These are phyloP conservation scores for Rutilus rutilus DNA, from an alignment of 2,113 vertebrate species.

Conservation along the genomic window DNA sequence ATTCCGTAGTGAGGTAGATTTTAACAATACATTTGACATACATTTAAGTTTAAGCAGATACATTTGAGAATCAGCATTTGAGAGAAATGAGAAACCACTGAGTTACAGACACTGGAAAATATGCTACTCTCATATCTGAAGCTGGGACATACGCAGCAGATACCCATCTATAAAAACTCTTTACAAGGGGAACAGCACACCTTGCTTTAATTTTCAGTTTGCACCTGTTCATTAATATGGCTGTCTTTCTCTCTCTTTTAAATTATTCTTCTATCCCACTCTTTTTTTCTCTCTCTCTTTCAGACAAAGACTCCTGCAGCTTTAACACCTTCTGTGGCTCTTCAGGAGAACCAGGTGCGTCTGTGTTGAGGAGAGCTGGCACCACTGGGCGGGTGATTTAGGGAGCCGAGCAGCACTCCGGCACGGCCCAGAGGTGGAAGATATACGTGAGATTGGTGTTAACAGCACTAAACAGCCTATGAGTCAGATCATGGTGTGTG, in stretches of 20 bases:
- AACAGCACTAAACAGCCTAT: conserved; percentile 22
- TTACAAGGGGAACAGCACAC: conserved; percentile 58
- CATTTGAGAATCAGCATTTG: not conserved
- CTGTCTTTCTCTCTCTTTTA: conserved; percentile 45
- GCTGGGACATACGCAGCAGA: conserved; percentile 59
- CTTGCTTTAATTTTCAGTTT: conserved; percentile 65
- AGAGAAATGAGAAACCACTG: not conserved
- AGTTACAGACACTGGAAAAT: conserved; percentile 11
- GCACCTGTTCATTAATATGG: conserved; percentile 70
- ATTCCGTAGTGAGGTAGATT: not conserved
- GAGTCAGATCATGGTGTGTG: conserved; percentile 34
- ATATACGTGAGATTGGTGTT: conserved; percentile 14
- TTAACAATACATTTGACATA: not conserved
- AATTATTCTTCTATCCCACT: conserved; percentile 33
- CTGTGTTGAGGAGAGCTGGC: conserved; percentile 26
- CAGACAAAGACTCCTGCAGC: conserved; percentile 65
- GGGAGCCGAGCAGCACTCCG: conserved; percentile 32
- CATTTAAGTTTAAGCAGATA: not conserved
- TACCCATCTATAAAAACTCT: conserved; percentile 60
- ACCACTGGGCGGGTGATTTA: conserved; percentile 20
- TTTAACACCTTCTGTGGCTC: conserved; percentile 72
- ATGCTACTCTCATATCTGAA: conserved; percentile 13
- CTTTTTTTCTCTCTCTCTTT: conserved; percentile 22
- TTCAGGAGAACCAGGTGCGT: conserved; percentile 59
- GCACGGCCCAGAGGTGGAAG: not conserved